Conservation (phyloP, 2,888 invertebrate genomes). For the Chrysina gloriosa region DNA sequence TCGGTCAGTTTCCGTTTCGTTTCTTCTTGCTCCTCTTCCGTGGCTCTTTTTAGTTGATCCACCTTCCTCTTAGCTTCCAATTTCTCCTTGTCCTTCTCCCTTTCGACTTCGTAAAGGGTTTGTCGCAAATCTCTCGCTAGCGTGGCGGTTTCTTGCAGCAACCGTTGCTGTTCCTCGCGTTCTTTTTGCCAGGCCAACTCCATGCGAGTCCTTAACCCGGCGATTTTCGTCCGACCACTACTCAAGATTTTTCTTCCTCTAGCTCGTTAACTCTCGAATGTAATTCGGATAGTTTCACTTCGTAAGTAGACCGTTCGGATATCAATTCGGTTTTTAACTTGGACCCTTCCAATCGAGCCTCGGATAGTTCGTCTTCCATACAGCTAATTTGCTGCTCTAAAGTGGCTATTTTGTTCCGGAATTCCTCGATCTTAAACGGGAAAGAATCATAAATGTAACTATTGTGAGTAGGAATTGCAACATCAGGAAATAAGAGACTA, state of each 20-base stretch:
- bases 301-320: slow-evolving; percentile 86
- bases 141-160: slow-evolving; percentile 90
- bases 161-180: slow-evolving; percentile 89
- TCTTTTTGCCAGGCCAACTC: slow-evolving; percentile 96
- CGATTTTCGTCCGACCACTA: slow-evolving; percentile 86
- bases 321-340: slow-evolving; percentile 90
- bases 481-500: too few species aligned
- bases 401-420: slow-evolving; percentile 75
- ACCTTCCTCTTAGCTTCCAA: slow-evolving; percentile 86
- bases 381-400: slow-evolving; percentile 87
- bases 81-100: slow-evolving; percentile 90
- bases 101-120: slow-evolving; percentile 89
- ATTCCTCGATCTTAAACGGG: slow-evolving; percentile 72
- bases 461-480: too few species aligned
- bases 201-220: slow-evolving; percentile 87
- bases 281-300: slow-evolving; percentile 88
- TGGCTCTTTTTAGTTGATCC: slow-evolving; percentile 85
- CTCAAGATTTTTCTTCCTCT: slow-evolving; percentile 88
- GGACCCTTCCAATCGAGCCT: slow-evolving; percentile 83
- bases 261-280: slow-evolving; percentile 89
- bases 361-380: slow-evolving; percentile 89
- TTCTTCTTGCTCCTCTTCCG: slow-evolving; percentile 91
- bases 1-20: slow-evolving; percentile 85
- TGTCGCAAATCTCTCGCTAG: slow-evolving; percentile 88
- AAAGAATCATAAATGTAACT: too few species aligned